Base-by-base conservation (phyloP, 2,113 vertebrate species). In the Hippocampus guttulatus region DNA sequence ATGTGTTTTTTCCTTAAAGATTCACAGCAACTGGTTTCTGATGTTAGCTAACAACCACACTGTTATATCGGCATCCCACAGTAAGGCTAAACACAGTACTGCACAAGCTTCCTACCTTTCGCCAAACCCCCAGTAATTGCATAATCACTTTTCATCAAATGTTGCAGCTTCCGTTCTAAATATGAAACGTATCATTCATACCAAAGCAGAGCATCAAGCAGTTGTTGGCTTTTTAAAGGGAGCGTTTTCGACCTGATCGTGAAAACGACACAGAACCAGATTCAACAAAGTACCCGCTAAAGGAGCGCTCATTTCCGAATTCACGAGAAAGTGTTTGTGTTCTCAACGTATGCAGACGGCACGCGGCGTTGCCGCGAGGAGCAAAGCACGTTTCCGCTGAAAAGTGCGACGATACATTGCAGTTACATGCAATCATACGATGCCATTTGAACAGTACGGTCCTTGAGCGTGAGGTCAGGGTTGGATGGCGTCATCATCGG, bases 381-480 rank as follows among this genome's bases (percentile, higher is more conserved):
- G 41, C 47, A 75, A 63, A 76, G 69, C 71, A 73, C 21, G 41
- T 76, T 43, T 70, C 47, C 51, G 64, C 77, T 73, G 78, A 81
- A 81, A 82, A 62, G 5, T 74, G 60, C 65, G 77, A 75, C 70
- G 79, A 79, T 63, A 78, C 38, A 79, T 33, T 33, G 66, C 74
- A 76, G 71, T 76, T 76, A 73, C 81, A 71, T 73, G 78, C 71
- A 71, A 57, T 23, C 10, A 23, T 67, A 60, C 52, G 25, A 71
- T 79, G 66, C 60, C 75, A 43, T 75, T 61, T 75, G 61, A 73
- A 79, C 75, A 74, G 43, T 69, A 81, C 64, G 71, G 67, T 25
- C 41, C 66, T 79, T 74, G 11, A 77, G 63, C 70, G 41, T 84
- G 84, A 81, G 84, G 76, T 88, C 75, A 75, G 74, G 6, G 27